A percentile compares a stretch with the other conserved stretches of the same genome.
Evolutionary conservation across 2,797 vertebrate genomes (phyloP).

Genomic region (Neoniphon sammara): DNA sequence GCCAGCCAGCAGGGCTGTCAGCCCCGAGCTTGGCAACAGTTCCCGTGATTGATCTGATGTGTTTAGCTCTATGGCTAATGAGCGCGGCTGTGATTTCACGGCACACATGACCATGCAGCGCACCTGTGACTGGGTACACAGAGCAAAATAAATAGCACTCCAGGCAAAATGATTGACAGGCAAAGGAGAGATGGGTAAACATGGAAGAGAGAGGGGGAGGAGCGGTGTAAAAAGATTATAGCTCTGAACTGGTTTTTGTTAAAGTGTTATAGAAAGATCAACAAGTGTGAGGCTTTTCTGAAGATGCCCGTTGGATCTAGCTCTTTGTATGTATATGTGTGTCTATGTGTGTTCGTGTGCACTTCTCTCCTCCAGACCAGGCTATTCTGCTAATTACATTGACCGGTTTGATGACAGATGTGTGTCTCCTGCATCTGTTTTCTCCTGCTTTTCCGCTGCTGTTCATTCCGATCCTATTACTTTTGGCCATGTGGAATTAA

Average conservation of each 20-base stretch:
- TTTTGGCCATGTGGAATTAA: constrained; percentile 66
- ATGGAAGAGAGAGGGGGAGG: not conserved
- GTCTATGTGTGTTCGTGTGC: constrained; percentile 15
- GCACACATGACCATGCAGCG: constrained; percentile 17
- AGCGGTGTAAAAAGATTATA: not conserved
- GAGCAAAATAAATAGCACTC: constrained; percentile 24
- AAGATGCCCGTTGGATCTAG: not conserved
- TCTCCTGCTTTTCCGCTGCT: constrained; percentile 41
- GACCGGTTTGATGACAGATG: constrained; percentile 51
- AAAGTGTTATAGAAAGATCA: constrained; percentile 14
- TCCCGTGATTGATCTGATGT: constrained; percentile 57
- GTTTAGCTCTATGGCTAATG: constrained; percentile 46
- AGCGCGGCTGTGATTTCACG: constrained; percentile 34
- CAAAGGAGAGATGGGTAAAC: constrained; percentile 7
- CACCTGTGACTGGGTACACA: constrained; percentile 27
- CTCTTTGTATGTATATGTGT: constrained; percentile 12
- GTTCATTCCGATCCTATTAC: constrained; percentile 57
- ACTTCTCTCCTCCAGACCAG: constrained; percentile 46
- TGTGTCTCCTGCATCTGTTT: constrained; percentile 39
- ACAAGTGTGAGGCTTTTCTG: not conserved
- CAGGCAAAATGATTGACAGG: constrained; percentile 30
- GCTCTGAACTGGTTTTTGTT: not conserved
- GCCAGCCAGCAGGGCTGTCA: constrained; percentile 59
- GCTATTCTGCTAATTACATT: constrained; percentile 50
- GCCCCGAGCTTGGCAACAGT: constrained; percentile 39